Conservation (phyloP, 2,888 invertebrate species). For the Mellilla xanthometata region DNA sequence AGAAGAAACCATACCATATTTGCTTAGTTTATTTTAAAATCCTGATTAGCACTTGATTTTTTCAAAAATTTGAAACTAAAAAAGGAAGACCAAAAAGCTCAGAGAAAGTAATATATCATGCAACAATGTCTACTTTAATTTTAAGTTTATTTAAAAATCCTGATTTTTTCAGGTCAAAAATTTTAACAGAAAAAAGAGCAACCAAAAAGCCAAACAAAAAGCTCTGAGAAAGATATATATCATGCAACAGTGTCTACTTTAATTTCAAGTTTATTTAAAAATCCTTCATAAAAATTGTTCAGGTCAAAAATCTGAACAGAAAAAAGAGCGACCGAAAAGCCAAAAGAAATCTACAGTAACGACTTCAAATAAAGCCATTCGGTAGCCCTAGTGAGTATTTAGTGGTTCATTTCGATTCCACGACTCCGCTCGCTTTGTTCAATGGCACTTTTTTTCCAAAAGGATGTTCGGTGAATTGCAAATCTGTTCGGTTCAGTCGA, state of each 20-base stretch:
- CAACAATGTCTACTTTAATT: not conserved
- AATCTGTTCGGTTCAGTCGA: constrained; percentile 73
- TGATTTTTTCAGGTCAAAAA: too few relatives aligned
- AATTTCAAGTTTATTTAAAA: not conserved
- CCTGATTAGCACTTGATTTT: too few relatives aligned
- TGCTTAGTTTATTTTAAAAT: too few relatives aligned
- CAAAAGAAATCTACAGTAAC: constrained; percentile 3
- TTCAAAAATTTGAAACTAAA: too few relatives aligned
- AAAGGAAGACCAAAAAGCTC: too few relatives aligned
- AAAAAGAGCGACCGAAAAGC: not conserved
- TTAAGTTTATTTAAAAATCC: too few relatives aligned
- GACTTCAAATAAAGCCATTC: constrained; percentile 20
- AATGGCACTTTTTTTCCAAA: constrained; percentile 63
- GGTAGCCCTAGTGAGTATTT: constrained; percentile 48
- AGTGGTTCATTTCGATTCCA: constrained; percentile 65
- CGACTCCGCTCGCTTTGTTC: constrained; percentile 63
- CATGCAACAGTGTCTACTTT: not conserved
- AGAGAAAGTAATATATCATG: too few relatives aligned
- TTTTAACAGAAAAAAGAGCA: too few relatives aligned
- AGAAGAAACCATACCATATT: too few relatives aligned
- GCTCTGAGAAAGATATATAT: too few relatives aligned
- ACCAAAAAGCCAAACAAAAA: not conserved
- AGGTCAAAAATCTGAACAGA: not conserved
- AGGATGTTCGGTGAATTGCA: constrained; percentile 78
- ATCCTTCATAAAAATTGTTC: not conserved